These are phyloP conservation scores for Osmerus mordax DNA, from an alignment of 2,113 vertebrate genomes.

Conservation along the genomic window DNA sequence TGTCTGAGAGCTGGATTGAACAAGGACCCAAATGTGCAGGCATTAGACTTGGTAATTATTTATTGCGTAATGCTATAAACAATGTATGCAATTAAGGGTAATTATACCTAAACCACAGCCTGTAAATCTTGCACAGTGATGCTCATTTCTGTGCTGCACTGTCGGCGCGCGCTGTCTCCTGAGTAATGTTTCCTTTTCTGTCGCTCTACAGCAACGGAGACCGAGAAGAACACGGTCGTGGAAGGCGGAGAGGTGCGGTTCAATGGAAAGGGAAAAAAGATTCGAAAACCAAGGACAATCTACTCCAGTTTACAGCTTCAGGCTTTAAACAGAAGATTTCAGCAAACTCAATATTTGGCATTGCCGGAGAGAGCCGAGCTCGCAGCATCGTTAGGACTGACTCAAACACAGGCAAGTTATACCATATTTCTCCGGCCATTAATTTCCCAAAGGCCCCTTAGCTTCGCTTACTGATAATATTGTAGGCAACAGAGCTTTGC, in stretches of 20 bases:
- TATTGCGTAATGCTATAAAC: constrained; percentile 99
- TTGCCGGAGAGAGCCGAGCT: constrained; percentile 96
- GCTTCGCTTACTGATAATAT: no score
- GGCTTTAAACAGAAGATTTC: constrained; percentile 95
- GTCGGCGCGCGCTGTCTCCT: constrained; percentile 62
- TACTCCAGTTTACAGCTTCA: constrained; percentile 99
- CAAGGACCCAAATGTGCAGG: constrained; percentile 86
- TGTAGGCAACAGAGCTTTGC: no score
- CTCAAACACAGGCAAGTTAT: constrained; percentile 92
- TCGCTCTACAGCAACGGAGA: constrained; percentile 72
- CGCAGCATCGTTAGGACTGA: constrained; percentile 95
- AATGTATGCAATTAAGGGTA: constrained; percentile 99
- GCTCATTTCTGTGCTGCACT: constrained; percentile 71
- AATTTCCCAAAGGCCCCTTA: neutral
- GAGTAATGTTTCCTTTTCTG: constrained; percentile 27
- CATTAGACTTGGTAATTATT: constrained; percentile 99
- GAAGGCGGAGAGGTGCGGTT: constrained; percentile 98
- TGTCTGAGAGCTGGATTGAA: constrained; percentile 70
- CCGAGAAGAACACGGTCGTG: constrained; percentile 97
- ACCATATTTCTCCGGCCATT: neutral
- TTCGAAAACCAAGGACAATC: constrained; percentile 98
- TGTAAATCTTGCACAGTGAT: constrained; percentile 85
- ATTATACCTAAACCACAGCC: constrained; percentile 98
- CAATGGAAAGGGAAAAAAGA: constrained; percentile 99
- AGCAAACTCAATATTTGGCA: constrained; percentile 97